Evolutionary conservation across 2,888 invertebrate genomes (phyloP), one percentile per base, ranked within the genome.

Genomic region (Aphodius sticticus): DNA sequence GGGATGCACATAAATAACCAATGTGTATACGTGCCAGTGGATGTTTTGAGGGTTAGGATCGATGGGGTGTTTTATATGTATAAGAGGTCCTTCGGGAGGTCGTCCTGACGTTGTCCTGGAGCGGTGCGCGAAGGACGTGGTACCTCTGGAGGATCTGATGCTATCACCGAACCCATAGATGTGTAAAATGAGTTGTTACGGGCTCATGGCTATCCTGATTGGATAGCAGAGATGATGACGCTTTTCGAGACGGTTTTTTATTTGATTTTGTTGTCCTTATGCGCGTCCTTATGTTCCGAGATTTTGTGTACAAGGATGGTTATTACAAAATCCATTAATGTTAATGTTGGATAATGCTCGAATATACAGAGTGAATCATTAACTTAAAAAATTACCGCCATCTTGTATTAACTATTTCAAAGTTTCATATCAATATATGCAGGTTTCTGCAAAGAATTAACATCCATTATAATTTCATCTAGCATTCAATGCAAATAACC

Each of bases 121-220:
- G 9, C 15, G 14, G 9, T 16, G 70, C 70, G 7, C n/a, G 7
- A 12, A 53, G 53, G 0, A 70, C 3, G 36, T 12, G 35, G 4
- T 35, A 36, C 74, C 78, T 77, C 74, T 69, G 71, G 78, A 77
- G 81, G 77, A 76, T 79, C 82, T 77, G 78, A 80, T 78, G 81
- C 82, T 82, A 84, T 84, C 84, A 84, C 82, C 83, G 83, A 82
- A 89, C 85, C 87, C 89, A 89, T 88, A 89, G 89, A 88, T 88
- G 89, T 89, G 89, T 89, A 89, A 89, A 89, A 89, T 89, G 89
- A 89, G 88, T 87, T 88, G 87, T 88, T 88, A 88, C 87, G 87
- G 87, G 86, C 87, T 87, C 87, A 87, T 88, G 85, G 86, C 85
- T 83, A 84, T 81, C 84, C 85, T 86, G 87, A 87, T 87, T 85